phyloP scores from a whole-genome alignment of 2,113 vertebrate species.

The Chiloscyllium plagiosum region DNA sequence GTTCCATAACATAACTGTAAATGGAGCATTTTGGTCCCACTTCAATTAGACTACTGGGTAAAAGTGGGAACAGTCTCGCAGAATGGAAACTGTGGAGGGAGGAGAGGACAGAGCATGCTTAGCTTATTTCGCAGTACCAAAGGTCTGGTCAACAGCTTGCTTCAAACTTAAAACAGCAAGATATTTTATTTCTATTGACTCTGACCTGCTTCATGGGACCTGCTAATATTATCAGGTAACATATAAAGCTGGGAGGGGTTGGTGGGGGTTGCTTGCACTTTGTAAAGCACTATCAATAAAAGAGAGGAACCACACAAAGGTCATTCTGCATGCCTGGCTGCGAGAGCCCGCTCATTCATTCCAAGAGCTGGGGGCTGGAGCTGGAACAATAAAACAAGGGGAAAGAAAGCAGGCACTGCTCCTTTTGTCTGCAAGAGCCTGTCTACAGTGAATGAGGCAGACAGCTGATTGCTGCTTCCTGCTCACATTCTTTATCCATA shows the following conservation, averaged over 20 bases:
- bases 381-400: constrained; percentile 4
- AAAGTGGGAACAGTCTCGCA: background rate
- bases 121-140: background rate
- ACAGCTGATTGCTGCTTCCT: constrained; percentile 58
- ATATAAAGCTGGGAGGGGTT: background rate
- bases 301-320: constrained; percentile 19
- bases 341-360: background rate
- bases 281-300: background rate
- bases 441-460: constrained; percentile 57
- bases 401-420: background rate
- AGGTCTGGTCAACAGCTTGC: background rate
- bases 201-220: background rate
- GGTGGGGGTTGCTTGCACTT: background rate
- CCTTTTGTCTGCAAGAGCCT: constrained; percentile 41
- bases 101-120: background rate
- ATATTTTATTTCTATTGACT: background rate
- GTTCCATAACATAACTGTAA: background rate
- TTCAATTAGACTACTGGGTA: background rate
- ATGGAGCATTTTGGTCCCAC: background rate
- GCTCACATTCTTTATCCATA: constrained; percentile 45
- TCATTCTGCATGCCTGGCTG: background rate
- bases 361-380: background rate
- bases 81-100: background rate
- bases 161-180: background rate
- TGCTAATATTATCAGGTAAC: background rate